Evolutionary conservation across 2,797 vertebrate species (phyloP).

Genomic region (Myotis vivesi): DNA sequence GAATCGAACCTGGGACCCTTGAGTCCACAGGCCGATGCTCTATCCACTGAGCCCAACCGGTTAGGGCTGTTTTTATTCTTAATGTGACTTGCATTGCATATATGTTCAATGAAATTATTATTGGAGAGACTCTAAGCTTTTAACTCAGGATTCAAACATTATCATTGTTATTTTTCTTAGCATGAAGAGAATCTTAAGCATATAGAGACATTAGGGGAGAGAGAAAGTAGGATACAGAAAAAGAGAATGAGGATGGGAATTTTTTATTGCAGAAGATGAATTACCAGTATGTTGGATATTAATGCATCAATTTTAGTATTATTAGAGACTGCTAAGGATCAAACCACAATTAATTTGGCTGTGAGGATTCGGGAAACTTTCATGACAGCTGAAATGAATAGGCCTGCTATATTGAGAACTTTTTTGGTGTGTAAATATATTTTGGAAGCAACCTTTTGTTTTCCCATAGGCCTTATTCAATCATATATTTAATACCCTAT

Average conservation of each 20-base stretch:
- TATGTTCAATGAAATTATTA: neutral
- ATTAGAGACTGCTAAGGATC: slow-evolving; percentile 17
- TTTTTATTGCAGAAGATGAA: slow-evolving; percentile 47
- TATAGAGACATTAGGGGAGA: neutral
- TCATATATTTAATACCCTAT: neutral
- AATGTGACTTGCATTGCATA: neutral
- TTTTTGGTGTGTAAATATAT: neutral
- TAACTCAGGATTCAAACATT: neutral
- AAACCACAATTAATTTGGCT: slow-evolving; percentile 1
- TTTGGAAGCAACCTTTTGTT: neutral
- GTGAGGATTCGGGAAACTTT: neutral
- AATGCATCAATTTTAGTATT: slow-evolving; percentile 43
- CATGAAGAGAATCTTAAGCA: neutral
- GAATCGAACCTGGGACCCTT: no score
- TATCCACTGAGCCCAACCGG: no score
- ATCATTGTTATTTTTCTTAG: slow-evolving; percentile 6
- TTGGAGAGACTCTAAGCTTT: neutral
- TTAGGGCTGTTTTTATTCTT: neutral
- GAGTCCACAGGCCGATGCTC: no score
- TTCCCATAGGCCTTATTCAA: neutral
- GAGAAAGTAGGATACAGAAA: neutral
- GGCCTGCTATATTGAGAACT: neutral
- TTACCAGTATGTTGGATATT: neutral
- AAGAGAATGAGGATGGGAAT: neutral
- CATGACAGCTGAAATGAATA: neutral